A percentile compares a stretch with the other conserved stretches of the same genome.
Conservation (phyloP, 2,888 invertebrate species). For the Notodonta ziczac region DNA sequence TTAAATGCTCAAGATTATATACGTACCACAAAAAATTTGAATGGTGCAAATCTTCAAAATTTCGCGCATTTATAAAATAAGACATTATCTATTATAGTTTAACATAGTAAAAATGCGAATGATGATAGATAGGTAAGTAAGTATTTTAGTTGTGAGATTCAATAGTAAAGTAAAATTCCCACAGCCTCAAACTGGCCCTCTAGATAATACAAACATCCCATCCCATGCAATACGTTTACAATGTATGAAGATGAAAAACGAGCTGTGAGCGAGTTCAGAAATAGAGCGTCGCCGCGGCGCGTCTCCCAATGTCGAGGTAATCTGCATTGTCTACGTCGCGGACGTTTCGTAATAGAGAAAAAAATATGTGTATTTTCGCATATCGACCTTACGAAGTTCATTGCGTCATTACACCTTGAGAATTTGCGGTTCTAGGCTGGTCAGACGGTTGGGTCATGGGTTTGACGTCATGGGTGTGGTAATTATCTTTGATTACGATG, state of each 20-base stretch:
- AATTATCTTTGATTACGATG: background rate
- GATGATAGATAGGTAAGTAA: too few relatives aligned
- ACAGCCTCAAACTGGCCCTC: too few relatives aligned
- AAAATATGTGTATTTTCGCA: constrained; percentile 7
- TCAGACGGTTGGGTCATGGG: constrained; percentile 20
- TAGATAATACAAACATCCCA: constrained; percentile 11
- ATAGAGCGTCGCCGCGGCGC: constrained; percentile 56
- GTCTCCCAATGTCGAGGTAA: constrained; percentile 73
- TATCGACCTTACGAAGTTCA: constrained; percentile 38
- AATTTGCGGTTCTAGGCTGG: constrained; percentile 14
- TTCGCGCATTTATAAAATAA: too few relatives aligned
- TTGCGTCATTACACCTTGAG: constrained; percentile 20
- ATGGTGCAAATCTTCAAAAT: too few relatives aligned
- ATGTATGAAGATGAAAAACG: constrained; percentile 61
- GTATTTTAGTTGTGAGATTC: too few relatives aligned
- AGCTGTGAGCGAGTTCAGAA: constrained; percentile 54
- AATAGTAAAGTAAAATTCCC: too few relatives aligned
- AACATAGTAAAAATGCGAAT: too few relatives aligned
- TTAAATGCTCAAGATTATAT: too few relatives aligned
- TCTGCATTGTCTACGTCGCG: constrained; percentile 46
- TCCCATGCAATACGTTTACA: constrained; percentile 35
- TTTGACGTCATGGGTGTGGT: constrained; percentile 4
- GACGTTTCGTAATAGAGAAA: constrained; percentile 7
- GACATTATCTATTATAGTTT: too few relatives aligned
- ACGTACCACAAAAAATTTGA: too few relatives aligned